Percentiles rank a stretch among this genome's conserved stretches.
These are phyloP conservation scores for Lophochroa leadbeateri DNA, from an alignment of 2,113 vertebrate genomes.

Conservation along the genomic window DNA sequence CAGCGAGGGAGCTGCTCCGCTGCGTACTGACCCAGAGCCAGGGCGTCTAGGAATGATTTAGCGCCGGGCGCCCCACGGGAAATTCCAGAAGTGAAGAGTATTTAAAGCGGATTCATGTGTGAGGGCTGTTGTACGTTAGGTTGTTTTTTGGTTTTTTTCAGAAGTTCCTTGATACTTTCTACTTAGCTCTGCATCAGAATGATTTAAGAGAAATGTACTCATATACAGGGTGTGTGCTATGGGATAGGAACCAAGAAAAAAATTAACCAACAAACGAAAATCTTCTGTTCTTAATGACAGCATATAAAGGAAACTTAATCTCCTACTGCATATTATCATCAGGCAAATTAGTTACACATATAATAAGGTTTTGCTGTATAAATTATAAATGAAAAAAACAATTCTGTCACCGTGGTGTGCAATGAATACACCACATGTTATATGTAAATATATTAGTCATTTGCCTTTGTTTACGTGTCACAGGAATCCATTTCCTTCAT, in stretches of 20 bases:
- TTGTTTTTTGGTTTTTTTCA: not conserved
- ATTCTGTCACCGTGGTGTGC: constrained; percentile 77
- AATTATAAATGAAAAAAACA: constrained; percentile 86
- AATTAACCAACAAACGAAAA: constrained; percentile 57
- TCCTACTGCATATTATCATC: constrained; percentile 76
- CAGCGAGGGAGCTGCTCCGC: too few species aligned
- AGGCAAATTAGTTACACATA: constrained; percentile 83
- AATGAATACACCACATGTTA: constrained; percentile 81
- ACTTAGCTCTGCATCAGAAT: not conserved
- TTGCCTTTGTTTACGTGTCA: constrained; percentile 81
- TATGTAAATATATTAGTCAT: constrained; percentile 85
- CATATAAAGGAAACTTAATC: constrained; percentile 76
- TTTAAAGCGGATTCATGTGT: not conserved
- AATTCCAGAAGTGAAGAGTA: not conserved
- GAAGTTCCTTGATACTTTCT: constrained; percentile 29
- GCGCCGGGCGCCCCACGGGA: too few species aligned
- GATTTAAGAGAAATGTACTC: constrained; percentile 10
- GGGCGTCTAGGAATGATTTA: too few species aligned
- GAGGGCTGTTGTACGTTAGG: not conserved
- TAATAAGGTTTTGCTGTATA: constrained; percentile 81
- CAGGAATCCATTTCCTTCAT: constrained; percentile 77
- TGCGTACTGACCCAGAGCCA: too few species aligned
- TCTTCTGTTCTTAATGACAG: constrained; percentile 76
- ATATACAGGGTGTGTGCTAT: not conserved
- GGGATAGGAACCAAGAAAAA: constrained; percentile 36